phyloP scores from a whole-genome alignment of 2,888 invertebrate species.

The Phoronis australis region DNA sequence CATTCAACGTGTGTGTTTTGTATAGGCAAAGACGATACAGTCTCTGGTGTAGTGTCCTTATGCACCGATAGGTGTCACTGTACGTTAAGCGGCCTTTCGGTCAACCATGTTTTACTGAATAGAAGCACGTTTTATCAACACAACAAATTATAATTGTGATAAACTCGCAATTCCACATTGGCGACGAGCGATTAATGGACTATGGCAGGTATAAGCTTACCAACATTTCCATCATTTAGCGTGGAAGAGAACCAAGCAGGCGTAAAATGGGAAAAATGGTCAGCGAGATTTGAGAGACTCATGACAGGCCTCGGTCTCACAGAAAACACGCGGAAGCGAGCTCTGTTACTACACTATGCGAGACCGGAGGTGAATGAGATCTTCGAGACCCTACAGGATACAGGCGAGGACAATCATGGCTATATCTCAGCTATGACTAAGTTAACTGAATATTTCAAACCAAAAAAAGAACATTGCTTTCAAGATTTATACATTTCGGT shows the following conservation, averaged over 20 bases:
- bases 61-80: too few species aligned
- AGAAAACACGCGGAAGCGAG: conserved; percentile 4
- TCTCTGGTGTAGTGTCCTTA: too few species aligned
- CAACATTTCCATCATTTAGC: too few species aligned
- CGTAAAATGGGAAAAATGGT: conserved; percentile 1
- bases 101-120: too few species aligned
- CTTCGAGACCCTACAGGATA: conserved; percentile 8
- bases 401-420: conserved; percentile 8
- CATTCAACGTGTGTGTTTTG: too few species aligned
- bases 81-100: too few species aligned
- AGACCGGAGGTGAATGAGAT: conserved; percentile 8
- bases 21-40: too few species aligned
- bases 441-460: conserved; percentile 9
- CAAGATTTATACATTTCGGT: conserved; percentile 7
- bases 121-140: too few species aligned
- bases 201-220: too few species aligned
- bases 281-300: conserved; percentile 3
- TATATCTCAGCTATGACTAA: conserved; percentile 6
- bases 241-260: conserved; percentile 1
- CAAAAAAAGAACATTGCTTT: conserved; percentile 9
- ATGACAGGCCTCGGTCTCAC: conserved; percentile 1
- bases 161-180: too few species aligned
- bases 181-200: too few species aligned
- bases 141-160: too few species aligned
- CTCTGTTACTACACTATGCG: conserved; percentile 4